These are phyloP conservation scores for Conus canariensis DNA, from an alignment of 2,888 invertebrate species.

Conservation along the genomic window DNA sequence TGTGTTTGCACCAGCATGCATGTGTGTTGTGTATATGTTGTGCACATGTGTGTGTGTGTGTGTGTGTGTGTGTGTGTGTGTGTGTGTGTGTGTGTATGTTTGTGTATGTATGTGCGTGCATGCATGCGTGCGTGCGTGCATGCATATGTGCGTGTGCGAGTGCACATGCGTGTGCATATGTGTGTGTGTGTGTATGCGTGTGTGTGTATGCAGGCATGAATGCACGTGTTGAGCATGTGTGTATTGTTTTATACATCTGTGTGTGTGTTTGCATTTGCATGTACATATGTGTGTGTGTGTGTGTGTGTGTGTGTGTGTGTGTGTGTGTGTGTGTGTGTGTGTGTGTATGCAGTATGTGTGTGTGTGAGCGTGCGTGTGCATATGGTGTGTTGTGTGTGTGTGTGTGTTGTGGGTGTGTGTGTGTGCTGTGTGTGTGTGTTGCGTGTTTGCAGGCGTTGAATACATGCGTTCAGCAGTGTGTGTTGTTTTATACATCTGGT, in stretches of 20 bases:
- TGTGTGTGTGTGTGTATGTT: too few relatives aligned
- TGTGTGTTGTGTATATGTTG: too few relatives aligned
- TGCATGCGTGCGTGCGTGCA: not conserved
- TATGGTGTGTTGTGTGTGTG: not conserved
- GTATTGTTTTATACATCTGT: too few relatives aligned
- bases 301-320: slow-evolving; percentile 3
- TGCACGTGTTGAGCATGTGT: too few relatives aligned
- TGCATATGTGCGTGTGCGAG: not conserved
- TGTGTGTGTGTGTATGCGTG: not conserved
- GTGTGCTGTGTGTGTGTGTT: not conserved
- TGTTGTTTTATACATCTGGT: too few relatives aligned
- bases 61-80: not conserved
- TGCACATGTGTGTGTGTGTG: not conserved
- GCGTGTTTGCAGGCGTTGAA: too few relatives aligned
- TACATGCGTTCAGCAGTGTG: too few relatives aligned
- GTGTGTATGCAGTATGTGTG: too few relatives aligned
- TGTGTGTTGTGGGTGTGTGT: not conserved
- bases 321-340: not conserved
- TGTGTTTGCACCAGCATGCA: too few relatives aligned
- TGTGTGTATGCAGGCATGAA: too few relatives aligned
- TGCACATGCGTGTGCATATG: not conserved
- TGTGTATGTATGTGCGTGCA: too few relatives aligned
- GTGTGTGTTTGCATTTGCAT: too few relatives aligned
- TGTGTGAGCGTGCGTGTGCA: not conserved
- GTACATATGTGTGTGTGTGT: not conserved